Conservation (phyloP, 1,140 invertebrate genomes). For the Oryctes rhinoceros region DNA sequence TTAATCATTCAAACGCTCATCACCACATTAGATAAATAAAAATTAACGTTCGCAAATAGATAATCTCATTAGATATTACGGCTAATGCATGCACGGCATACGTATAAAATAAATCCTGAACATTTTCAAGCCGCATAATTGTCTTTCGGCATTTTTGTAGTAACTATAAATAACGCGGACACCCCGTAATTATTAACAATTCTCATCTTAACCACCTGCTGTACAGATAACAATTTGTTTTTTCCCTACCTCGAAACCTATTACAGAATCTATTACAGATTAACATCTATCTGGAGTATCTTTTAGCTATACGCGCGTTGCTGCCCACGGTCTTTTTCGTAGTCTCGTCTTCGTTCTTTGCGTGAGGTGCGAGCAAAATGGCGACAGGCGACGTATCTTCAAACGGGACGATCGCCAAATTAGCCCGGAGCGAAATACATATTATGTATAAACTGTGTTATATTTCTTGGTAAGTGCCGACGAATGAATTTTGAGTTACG, state of each 20-base stretch:
- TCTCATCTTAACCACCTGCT: slow-evolving; percentile 37
- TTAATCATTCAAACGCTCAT: neutral
- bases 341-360: neutral
- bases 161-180: slow-evolving; percentile 23
- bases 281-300: slow-evolving; percentile 37
- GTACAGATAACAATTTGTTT: slow-evolving; percentile 32
- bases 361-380: neutral
- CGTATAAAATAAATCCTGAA: neutral
- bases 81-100: neutral
- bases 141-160: slow-evolving; percentile 24
- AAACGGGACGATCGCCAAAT: neutral
- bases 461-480: slow-evolving; percentile 31
- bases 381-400: neutral
- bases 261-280: slow-evolving; percentile 45
- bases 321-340: neutral
- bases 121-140: neutral
- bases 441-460: slow-evolving; percentile 35
- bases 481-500: slow-evolving; percentile 32
- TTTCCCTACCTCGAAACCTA: slow-evolving; percentile 34
- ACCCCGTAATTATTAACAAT: slow-evolving; percentile 42
- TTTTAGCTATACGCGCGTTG: neutral
- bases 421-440: slow-evolving; percentile 1
- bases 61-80: neutral
- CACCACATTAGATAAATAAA: neutral
- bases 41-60: neutral